Evolutionary conservation across 2,797 vertebrate species (phyloP), one percentile per base, ranked within the genome.

Genomic region (Dipus sagitta): DNA sequence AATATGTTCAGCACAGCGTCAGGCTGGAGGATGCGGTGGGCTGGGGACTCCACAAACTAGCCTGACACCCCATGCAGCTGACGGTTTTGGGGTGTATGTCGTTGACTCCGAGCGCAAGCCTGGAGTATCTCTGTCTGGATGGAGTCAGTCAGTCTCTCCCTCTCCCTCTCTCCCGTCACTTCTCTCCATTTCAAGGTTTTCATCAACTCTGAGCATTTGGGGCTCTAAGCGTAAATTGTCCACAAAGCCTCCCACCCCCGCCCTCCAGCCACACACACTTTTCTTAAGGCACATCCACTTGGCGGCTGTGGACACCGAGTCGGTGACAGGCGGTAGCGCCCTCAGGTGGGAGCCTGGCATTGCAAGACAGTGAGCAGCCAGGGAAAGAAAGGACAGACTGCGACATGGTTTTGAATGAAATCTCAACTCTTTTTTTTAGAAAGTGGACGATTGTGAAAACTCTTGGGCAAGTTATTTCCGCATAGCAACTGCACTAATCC

Each of bases 1-100:
- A 96, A 94, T 23, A 81, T 54, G 26, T 94, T 92, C 97, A 78
- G 92, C 94, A 87, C 93, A 78, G 94, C 87, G 47, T 92, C 74
- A n/a, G 82, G 96, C 96, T 96, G 96, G 94, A 83, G 82, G 18
- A 15, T 8, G 64, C 20, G 14, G 28, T n/a, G 34, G 20, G 11
- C 14, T 6, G 32, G 71, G 54, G 42, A 76, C 7, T 60, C 30
- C 0, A 15, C 72, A 82, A 65, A 92, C 81, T 81, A 77, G 72
- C 74, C 88, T 4, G 83, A 70, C 3, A 20, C 88, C 67, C 84
- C 5, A 15, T 6, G 30, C 81, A 26, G 34, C 34, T 60, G 1
- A 28, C 30, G 30, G 62, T 78, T 58, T 42, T 4, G 70, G 38
- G 78, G 15, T 30, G 67, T 13, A 7, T 12, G 2, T 9, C 11